Evolutionary conservation across 2,113 vertebrate genomes (phyloP), one percentile per base, ranked within the genome.

Genomic region (Spizaetus ornatus): DNA sequence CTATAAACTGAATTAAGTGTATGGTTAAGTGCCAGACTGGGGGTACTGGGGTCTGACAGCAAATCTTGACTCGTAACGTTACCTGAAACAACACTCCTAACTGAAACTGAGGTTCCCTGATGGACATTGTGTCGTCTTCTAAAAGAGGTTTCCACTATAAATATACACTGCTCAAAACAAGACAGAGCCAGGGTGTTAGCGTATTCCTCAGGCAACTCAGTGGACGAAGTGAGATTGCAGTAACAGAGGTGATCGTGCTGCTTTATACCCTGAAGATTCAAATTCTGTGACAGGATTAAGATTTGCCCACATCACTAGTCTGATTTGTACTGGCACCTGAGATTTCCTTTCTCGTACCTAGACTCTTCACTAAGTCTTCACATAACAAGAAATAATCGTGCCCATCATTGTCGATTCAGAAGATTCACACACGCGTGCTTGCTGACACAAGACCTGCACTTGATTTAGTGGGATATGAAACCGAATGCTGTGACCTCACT

Each of bases 51-150:
- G 3, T 62, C 58, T 73, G 56, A 52, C 26, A 69, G 70, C 36
- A 71, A 26, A 59, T 48, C 67, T 61, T 0, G 0, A 8, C 42
- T 73, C 3, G 0, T 52, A 53, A 16, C 4, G 13, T 31, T 47
- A 36, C 34, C 48, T 80, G 48, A 43, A 90, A 59, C 50, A 65
- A 11, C 6, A 3, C 19, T 42, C 13, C 55, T 38, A 27, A 22
- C 22, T 11, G 9, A 62, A 91, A 31, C 20, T 19, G 7, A 26
- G n/a, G 18, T 43, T 84, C 13, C 13, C 38, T 34, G 48, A 26
- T 48, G 36, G 36, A 34, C 11, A 1, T 29, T 27, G 25, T 47
- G 13, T 66, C 32, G 40, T 7, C 9, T 56, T 63, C 25, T 76
- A 31, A 18, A 63, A 78, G 50, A 47, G 42, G 3, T 25, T 94